Evolutionary conservation across 2,113 vertebrate genomes (phyloP).

Genomic region (Danio rerio): GRCz12tu NC_133179.1:15805501-15806000

Average conservation of each 20-base stretch:
- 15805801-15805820: background rate
- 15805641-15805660: conserved; percentile 38
- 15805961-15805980: background rate
- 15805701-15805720: background rate
- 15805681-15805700: conserved; percentile 27
- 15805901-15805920: background rate
- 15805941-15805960: background rate
- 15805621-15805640: conserved; percentile 65
- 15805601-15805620: conserved; percentile 50
- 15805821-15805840: conserved; percentile 28
- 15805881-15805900: background rate
- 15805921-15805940: conserved; percentile 11
- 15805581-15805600: conserved; percentile 56
- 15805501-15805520: conserved; percentile 94
- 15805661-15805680: conserved; percentile 12
- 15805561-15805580: conserved; percentile 60
- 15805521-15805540: conserved; percentile 90
- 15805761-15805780: background rate
- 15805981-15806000: background rate
- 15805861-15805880: conserved; percentile 39
- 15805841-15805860: conserved; percentile 29
- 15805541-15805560: conserved; percentile 78
- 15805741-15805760: background rate
- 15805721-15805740: conserved; percentile 19
- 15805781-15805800: background rate